Percentiles rank a stretch among this genome's conserved stretches.
Conservation (phyloP, 2,888 invertebrate genomes). For the Tenthredo notha region DNA sequence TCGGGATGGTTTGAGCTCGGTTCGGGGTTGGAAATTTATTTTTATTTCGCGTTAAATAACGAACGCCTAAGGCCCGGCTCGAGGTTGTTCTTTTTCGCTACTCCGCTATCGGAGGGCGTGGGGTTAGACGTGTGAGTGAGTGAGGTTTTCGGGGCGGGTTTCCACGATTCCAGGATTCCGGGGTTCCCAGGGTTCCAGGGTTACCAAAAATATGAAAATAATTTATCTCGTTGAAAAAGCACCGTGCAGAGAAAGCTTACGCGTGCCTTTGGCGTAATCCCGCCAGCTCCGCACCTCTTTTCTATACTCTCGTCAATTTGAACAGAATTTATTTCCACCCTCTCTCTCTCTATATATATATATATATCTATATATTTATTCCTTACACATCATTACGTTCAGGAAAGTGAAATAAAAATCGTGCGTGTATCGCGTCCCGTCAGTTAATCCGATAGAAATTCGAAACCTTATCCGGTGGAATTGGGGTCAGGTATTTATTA, state of each 20-base stretch:
- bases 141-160: slow-evolving; percentile 21
- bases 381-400: slow-evolving; percentile 1
- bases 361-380: neutral
- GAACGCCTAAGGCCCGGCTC: slow-evolving; percentile 8
- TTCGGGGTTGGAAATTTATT: slow-evolving; percentile 31
- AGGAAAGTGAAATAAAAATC: neutral
- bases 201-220: slow-evolving; percentile 43
- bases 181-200: neutral
- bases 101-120: neutral
- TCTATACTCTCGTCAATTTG: slow-evolving; percentile 33
- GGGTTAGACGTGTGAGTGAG: slow-evolving; percentile 15
- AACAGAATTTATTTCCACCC: slow-evolving; percentile 23
- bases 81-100: slow-evolving; percentile 25
- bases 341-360: too few species aligned
- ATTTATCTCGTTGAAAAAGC: slow-evolving; percentile 47
- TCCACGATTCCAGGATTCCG: neutral
- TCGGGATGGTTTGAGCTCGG: neutral
- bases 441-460: slow-evolving; percentile 23
- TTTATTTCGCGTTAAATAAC: slow-evolving; percentile 40
- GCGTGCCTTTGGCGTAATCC: slow-evolving; percentile 25
- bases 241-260: slow-evolving; percentile 21
- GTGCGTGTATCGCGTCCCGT: neutral
- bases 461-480: neutral
- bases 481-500: neutral
- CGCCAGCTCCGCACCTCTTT: slow-evolving; percentile 19